Evolutionary conservation across 2,113 vertebrate genomes (phyloP).

Genomic region (Calidris pugnax): DNA sequence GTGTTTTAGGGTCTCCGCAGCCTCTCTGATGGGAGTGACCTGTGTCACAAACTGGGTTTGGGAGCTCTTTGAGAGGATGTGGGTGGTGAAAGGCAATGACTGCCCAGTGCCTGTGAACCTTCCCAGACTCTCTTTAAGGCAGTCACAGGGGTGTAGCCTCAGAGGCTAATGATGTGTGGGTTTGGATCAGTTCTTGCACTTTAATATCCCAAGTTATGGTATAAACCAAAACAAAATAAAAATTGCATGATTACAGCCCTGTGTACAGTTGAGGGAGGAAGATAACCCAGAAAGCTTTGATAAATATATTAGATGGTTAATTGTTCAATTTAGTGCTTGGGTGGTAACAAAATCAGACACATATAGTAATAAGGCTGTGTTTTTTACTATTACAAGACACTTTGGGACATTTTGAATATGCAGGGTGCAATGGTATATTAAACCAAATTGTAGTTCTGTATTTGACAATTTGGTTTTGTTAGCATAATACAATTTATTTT

Average conservation of each 20-base stretch:
- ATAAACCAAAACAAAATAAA: background rate
- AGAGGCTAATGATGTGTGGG: background rate
- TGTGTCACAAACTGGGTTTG: background rate
- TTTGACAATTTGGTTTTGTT: conserved; percentile 52
- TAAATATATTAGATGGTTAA: conserved; percentile 17
- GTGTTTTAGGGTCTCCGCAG: background rate
- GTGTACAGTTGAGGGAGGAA: background rate
- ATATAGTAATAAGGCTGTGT: background rate
- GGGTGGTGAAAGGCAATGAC: background rate
- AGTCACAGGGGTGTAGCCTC: background rate
- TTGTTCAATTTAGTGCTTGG: conserved; percentile 33
- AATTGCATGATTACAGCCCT: background rate
- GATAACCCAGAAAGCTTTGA: background rate
- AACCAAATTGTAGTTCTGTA: conserved; percentile 26
- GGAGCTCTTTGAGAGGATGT: background rate
- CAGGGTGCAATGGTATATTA: conserved; percentile 1
- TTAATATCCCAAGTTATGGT: background rate
- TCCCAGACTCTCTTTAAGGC: background rate
- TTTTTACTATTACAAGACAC: conserved; percentile 5
- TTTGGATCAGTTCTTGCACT: background rate
- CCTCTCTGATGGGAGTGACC: background rate
- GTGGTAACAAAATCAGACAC: background rate
- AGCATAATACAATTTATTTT: conserved; percentile 39
- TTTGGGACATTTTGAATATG: conserved; percentile 29
- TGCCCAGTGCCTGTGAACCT: background rate